These are phyloP conservation scores for Nomada goodeniana DNA, from an alignment of 2,888 invertebrate genomes.

Conservation along the genomic window DNA sequence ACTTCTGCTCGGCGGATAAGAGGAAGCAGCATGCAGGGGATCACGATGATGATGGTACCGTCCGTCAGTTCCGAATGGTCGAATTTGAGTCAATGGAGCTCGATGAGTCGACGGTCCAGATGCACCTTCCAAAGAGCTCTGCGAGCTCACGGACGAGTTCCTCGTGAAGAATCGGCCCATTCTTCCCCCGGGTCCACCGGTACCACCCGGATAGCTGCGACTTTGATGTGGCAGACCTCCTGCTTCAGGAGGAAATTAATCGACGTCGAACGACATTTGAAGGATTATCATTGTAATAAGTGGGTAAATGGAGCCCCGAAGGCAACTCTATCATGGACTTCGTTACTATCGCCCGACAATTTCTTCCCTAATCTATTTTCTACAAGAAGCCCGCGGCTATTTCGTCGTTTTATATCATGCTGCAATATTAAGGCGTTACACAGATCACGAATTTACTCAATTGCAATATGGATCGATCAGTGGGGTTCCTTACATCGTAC, in stretches of 20 bases:
- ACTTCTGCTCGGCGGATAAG: slow-evolving; percentile 79
- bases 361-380: slow-evolving; percentile 20
- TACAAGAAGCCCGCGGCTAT: no score
- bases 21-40: slow-evolving; percentile 78
- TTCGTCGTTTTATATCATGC: slow-evolving; percentile 1
- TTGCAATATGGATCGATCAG: background rate
- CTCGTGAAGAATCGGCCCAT: slow-evolving; percentile 85
- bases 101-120: slow-evolving; percentile 86
- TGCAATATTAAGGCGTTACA: background rate
- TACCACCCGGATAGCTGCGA: slow-evolving; percentile 86
- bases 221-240: slow-evolving; percentile 86
- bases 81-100: slow-evolving; percentile 93
- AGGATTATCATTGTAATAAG: slow-evolving; percentile 30
- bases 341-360: slow-evolving; percentile 20
- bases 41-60: slow-evolving; percentile 83
- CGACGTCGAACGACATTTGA: slow-evolving; percentile 14
- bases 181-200: slow-evolving; percentile 39
- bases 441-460: background rate
- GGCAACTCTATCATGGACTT: background rate
- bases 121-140: slow-evolving; percentile 92
- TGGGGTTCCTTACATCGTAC: no score
- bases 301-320: background rate
- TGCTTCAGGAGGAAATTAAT: slow-evolving; percentile 32
- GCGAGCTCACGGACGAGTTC: slow-evolving; percentile 93
- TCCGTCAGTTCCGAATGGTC: slow-evolving; percentile 93